Evolutionary conservation across 2,888 invertebrate genomes (phyloP), one percentile per base, ranked within the genome.

Genomic region (Villa cingulata): DNA sequence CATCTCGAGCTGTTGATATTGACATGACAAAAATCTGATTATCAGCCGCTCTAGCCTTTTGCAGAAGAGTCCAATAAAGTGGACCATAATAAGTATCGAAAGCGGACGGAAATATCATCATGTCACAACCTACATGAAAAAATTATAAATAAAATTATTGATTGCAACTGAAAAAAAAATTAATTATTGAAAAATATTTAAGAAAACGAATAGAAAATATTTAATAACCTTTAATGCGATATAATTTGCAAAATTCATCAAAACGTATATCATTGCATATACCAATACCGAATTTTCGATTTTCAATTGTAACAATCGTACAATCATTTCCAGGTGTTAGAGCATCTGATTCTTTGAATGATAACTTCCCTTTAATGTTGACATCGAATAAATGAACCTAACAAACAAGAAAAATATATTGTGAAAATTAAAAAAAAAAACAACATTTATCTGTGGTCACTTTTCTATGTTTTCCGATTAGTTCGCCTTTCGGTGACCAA

Each of bases 41-140:
- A 70, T 96, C 95, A 32, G 81, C 73, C 34, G 96, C 94, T 43
- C 95, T 74, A 0, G 81, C 77, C 41, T 86, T 75, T 50, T 81
- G 83, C 17, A 96, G 71, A 5, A 91, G 66, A 62, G 91, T 86
- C 92, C 94, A 97, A 68, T 96, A 95, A 47, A 81, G 71, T 1
- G 94, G 92, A 0, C 96, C 96, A 0, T 95, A 95, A 2, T 89
- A 91, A 86, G 88, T 87, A 69, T 92, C 96, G 69, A 96, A 96
- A 2, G 95, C 94, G 20, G 85, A 94, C 1, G 96, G 96, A 71
- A 92, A 96, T 19, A 96, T 71, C 23, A 96, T 69, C 57, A 95
- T 66, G 46, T 88, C 77, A 59, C 94, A 94, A 0, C 86, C 90
- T 81, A 14, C n/a, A n/a, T n/a, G n/a, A 96, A 0, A 92, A 92